Evolutionary conservation across 2,113 vertebrate species (phyloP), one percentile per base, ranked within the genome.

Genomic region (Nestor notabilis): DNA sequence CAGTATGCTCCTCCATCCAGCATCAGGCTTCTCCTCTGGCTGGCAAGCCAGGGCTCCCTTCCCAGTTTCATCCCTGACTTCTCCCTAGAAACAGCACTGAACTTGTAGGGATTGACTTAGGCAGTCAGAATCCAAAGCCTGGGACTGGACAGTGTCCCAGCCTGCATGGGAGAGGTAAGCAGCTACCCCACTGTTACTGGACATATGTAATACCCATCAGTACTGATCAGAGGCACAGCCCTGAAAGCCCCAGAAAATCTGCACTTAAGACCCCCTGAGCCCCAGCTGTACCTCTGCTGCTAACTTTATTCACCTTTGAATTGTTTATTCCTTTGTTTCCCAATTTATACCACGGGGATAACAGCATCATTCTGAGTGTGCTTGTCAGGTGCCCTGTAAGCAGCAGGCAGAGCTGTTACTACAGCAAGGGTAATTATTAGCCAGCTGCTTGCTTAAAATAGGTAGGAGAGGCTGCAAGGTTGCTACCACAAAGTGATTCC

Each of bases 301-400:
- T 89, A 61, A 46, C 43, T 58, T 72, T 11, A 50, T 71, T 84
- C 46, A 61, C 24, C 19, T 64, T 58, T 53, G 14, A 46, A 24
- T 35, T 21, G 18, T 64, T 79, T 63, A 29, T 53, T 61, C 43
- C n/a, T 83, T 46, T 56, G 44, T 72, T 68, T 85, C 56, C 53
- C 25, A 35, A 12, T 41, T 41, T 44, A 37, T 37, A 47, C 1
- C 3, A 21, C 2, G 11, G 20, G 56, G 29, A 35, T 33, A 74
- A 41, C 20, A 79, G 58, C 0, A 0, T 27, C 20, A 46, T 13
- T 47, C 52, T 1, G 4, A 46, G 17, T 0, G 0, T 39, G 64
- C 63, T 52, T 52, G 35, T 35, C 33, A 17, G 5, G 11, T 41
- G 66, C 55, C 60, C 72, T 33, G 14, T 33, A n/a, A 88, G 64